Evolutionary conservation across 1,140 invertebrate species (phyloP), one percentile per base, ranked within the genome.

Genomic region (Tachypleus tridentatus): DNA sequence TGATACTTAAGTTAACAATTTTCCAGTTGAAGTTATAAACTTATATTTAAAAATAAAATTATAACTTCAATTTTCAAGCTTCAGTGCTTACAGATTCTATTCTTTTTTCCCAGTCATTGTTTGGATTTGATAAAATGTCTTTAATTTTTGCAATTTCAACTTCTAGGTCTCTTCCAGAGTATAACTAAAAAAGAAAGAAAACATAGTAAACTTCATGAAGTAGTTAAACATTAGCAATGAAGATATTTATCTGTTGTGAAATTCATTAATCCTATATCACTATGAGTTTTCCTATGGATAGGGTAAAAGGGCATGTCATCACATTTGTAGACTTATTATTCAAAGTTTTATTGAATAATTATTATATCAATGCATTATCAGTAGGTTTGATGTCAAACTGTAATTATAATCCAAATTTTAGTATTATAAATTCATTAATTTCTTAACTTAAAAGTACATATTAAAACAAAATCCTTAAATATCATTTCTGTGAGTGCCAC

Each of bases 51-150:
- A 51, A 60, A 60, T 3, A 29, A 51, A 64, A 63, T 56, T 11
- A 56, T 61, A 50, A n/a, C 9, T 64, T 51, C 47, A 64, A 64
- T 63, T 11, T 49, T 50, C 59, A 65, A 10, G 5, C 5, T 52
- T 51, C 11, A 57, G 49, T 49, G 81, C 85, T 81, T 78, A 92
- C 88, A 70, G 86, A 85, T 70, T 97, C 92, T 51, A 89, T 84
- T 67, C 93, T 81, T 77, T 92, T 93, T 77, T 93, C 91, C 94
- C 94, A 98, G 71, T 94, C 90, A 73, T 87, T 86, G 71, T 83
- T 87, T 47, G 85, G 80, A 76, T 95, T 89, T 10, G 85, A 84
- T 52, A 97, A 82, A 4, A 82, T 82, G 7, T 87, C 84, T 66
- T 84, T 82, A 52, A 93, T 86, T 69, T 84, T 83, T 60, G 83